A percentile compares a stretch with the other conserved stretches of the same genome.
phyloP scores from a whole-genome alignment of 30 jellyfish, hydroid and myxozoan species.

The Sanderia malayensis region DNA sequence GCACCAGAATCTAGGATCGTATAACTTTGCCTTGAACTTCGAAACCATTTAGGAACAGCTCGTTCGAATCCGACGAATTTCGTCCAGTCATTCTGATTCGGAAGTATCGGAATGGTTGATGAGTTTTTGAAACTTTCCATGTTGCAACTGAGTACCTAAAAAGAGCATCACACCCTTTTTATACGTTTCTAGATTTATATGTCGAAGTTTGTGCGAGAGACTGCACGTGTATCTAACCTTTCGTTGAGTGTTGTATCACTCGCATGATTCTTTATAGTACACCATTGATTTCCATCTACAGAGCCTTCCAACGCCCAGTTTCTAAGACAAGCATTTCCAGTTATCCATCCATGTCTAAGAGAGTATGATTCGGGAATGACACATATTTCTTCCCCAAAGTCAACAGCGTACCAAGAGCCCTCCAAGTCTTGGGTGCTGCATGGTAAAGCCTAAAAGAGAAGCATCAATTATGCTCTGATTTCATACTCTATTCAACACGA shows the following conservation, averaged over 20 bases:
- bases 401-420: conserved; percentile 67
- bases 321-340: conserved; percentile 54
- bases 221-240: no score
- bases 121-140: conserved; percentile 44
- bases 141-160: conserved; percentile 46
- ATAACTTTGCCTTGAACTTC: conserved; percentile 53
- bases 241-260: conserved; percentile 57
- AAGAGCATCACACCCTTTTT: no score
- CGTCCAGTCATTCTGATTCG: conserved; percentile 60
- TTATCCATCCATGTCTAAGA: conserved; percentile 79
- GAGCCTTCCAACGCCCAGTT: conserved; percentile 82
- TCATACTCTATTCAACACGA: no score
- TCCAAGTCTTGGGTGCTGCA: conserved; percentile 78
- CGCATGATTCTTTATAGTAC: conserved; percentile 37
- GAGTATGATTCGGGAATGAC: conserved; percentile 54
- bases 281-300: conserved; percentile 65
- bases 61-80: conserved; percentile 62
- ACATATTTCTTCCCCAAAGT: conserved; percentile 44
- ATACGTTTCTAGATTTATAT: no score
- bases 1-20: neutral
- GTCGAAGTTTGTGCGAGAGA: no score
- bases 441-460: conserved; percentile 42
- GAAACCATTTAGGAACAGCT: conserved; percentile 58
- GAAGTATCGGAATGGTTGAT: conserved; percentile 55
- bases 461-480: no score